phyloP scores from a whole-genome alignment of 2,888 invertebrate genomes.

The Megaustenia siamemsis region DNA sequence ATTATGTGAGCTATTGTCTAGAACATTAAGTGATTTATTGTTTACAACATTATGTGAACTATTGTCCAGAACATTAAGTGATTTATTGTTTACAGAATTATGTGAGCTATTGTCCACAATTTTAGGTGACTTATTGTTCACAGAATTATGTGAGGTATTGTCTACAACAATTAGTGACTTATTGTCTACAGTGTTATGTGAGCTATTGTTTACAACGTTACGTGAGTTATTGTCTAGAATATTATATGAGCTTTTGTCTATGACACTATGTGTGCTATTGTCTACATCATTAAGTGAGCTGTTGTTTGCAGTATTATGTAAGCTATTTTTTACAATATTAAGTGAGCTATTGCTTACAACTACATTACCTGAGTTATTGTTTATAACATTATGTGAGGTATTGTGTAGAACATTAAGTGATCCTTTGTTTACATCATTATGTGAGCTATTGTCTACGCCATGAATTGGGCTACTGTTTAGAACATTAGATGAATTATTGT shows the following conservation, averaged over 20 bases:
- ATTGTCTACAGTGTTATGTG: background rate
- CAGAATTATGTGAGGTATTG: too few relatives aligned
- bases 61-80: background rate
- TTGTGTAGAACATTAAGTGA: background rate
- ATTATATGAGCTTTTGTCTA: too few relatives aligned
- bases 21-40: too few relatives aligned
- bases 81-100: too few relatives aligned
- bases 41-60: background rate
- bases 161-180: too few relatives aligned
- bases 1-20: too few relatives aligned
- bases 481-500: too few relatives aligned
- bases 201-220: background rate
- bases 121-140: background rate
- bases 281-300: background rate
- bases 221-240: too few relatives aligned
- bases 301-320: background rate
- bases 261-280: background rate
- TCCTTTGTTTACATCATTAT: background rate
- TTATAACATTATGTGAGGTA: background rate
- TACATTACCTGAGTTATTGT: background rate
- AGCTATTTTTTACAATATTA: background rate
- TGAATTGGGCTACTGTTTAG: background rate
- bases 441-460: background rate
- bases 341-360: too few relatives aligned
- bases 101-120: too few relatives aligned